phyloP scores from a whole-genome alignment of 2,888 invertebrate species.

The Drosophila mimetica region DNA sequence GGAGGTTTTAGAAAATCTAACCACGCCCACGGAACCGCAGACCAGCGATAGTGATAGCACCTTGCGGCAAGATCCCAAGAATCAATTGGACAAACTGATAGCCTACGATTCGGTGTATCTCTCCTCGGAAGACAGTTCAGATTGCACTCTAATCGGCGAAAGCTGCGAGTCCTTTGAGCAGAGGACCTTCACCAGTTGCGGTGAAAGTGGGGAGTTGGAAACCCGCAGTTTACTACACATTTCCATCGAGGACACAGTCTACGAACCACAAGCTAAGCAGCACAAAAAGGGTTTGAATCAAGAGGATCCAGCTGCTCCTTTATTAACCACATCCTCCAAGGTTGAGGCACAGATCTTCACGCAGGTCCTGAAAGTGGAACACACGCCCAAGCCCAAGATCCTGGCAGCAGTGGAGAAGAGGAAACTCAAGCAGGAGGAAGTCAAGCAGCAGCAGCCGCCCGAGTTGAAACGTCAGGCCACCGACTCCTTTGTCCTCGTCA shows the following conservation, averaged over 20 bases:
- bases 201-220: constrained; percentile 61
- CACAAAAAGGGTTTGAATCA: constrained; percentile 42
- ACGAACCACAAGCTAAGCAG: constrained; percentile 73
- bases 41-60: constrained; percentile 61
- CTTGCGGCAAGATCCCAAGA: constrained; percentile 64
- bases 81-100: constrained; percentile 79
- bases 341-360: constrained; percentile 69
- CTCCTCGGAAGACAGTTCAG: constrained; percentile 84
- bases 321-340: constrained; percentile 38
- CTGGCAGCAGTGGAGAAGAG: constrained; percentile 85
- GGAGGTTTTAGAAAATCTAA: constrained; percentile 6
- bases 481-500: constrained; percentile 54
- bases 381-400: constrained; percentile 85
- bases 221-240: constrained; percentile 79
- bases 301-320: background rate
- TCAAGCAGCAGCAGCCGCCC: constrained; percentile 36
- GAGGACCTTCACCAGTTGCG: constrained; percentile 48
- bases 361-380: constrained; percentile 77
- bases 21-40: constrained; percentile 25
- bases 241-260: constrained; percentile 82
- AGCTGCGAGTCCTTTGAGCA: constrained; percentile 69
- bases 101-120: constrained; percentile 84
- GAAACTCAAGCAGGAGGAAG: constrained; percentile 74
- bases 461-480: constrained; percentile 70
- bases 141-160: constrained; percentile 80